Percentiles rank a stretch among this genome's conserved stretches.
Evolutionary conservation across 2,888 invertebrate species (phyloP).

Genomic region (Ramazzottius varieornatus): DNA sequence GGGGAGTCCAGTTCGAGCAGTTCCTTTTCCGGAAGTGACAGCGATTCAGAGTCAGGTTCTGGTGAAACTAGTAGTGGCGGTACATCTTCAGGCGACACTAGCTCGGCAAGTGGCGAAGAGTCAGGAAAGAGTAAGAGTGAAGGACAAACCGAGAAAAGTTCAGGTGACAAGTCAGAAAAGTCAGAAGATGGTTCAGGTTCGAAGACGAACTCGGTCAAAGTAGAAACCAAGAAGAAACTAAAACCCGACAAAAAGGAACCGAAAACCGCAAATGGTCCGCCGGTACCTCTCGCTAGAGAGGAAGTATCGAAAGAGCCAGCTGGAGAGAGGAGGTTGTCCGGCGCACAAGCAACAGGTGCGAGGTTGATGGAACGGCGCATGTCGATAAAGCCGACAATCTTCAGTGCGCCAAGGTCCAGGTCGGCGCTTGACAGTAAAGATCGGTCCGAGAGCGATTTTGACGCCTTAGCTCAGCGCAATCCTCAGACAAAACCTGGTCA

Average conservation of each 20-base stretch:
- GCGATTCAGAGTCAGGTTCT: background rate
- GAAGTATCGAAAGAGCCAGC: too few relatives aligned
- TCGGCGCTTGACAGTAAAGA: too few relatives aligned
- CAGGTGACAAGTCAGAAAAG: background rate
- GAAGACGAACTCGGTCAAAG: too few relatives aligned
- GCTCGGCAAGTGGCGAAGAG: too few relatives aligned
- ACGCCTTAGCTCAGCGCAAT: too few relatives aligned
- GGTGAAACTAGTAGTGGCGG: background rate
- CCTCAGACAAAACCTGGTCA: too few relatives aligned
- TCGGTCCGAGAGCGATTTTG: too few relatives aligned
- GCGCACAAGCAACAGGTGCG: too few relatives aligned
- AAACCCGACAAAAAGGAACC: background rate
- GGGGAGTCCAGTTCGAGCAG: background rate
- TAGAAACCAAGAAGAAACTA: too few relatives aligned
- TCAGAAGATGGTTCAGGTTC: background rate
- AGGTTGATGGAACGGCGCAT: background rate
- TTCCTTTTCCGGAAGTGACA: background rate
- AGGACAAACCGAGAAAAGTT: background rate
- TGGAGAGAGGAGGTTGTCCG: too few relatives aligned
- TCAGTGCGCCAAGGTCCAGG: background rate
- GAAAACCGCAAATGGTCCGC: background rate
- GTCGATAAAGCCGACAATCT: background rate
- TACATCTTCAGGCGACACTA: background rate
- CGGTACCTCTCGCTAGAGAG: too few relatives aligned
- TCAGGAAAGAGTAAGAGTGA: too few relatives aligned